Conservation (phyloP, 2,797 vertebrate species). For the Poecilia gillii region DNA sequence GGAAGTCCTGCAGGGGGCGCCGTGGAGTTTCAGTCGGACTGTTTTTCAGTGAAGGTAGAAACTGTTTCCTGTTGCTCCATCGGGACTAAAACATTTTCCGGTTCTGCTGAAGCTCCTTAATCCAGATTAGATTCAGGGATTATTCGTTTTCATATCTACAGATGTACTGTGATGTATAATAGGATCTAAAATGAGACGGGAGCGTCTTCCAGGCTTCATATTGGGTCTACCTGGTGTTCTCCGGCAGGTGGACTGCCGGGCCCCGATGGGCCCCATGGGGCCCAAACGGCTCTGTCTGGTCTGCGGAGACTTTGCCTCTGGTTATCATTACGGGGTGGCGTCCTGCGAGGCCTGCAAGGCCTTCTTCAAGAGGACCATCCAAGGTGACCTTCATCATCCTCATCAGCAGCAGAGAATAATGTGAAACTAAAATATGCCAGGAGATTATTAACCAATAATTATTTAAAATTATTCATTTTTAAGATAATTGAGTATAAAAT, state of each 20-base stretch:
- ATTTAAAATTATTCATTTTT: neutral
- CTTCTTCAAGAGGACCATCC: slow-evolving; percentile 84
- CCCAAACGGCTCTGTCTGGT: slow-evolving; percentile 79
- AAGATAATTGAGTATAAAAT: neutral
- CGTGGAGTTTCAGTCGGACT: slow-evolving; percentile 12
- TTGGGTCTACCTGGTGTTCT: neutral
- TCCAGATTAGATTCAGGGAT: neutral
- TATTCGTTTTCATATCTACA: neutral
- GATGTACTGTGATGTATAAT: neutral
- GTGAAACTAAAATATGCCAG: neutral
- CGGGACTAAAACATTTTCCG: neutral
- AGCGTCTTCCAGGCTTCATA: neutral
- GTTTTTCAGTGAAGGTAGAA: slow-evolving; percentile 50
- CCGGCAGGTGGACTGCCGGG: slow-evolving; percentile 61
- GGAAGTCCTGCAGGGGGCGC: slow-evolving; percentile 28
- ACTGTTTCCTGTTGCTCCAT: neutral
- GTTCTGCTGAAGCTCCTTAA: neutral
- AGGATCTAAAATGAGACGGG: neutral
- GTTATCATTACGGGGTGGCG: slow-evolving; percentile 80
- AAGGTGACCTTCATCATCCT: slow-evolving; percentile 64
- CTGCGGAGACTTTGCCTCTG: slow-evolving; percentile 82
- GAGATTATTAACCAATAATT: neutral
- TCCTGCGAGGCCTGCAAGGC: slow-evolving; percentile 84
- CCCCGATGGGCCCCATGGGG: slow-evolving; percentile 9
- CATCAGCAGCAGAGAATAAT: neutral